Evolutionary conservation across 1,140 invertebrate genomes (phyloP), one percentile per base, ranked within the genome.

Genomic region (Whitmania pigra): DNA sequence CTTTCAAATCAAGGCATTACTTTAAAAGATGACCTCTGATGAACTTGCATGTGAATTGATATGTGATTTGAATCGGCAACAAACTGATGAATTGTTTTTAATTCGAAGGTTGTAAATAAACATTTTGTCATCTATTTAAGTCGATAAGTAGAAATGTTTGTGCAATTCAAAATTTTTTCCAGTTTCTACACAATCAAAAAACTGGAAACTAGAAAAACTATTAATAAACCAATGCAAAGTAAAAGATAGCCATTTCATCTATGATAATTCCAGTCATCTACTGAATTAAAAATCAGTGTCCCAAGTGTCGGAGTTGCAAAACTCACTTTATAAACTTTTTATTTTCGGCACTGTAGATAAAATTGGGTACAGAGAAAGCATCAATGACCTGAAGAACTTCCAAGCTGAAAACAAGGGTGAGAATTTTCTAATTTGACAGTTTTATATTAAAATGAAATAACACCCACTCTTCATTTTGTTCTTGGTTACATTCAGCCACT

Each of bases 351-450:
- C 89, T 87, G 78, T 90, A 94, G n/a, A 82, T 81, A 71, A 89
- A 86, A 81, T 88, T 88, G 5, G 92, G 92, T 31, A 92, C 86
- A 57, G 87, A 86, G 79, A 90, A 92, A 0, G 88, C 88, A 83
- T 88, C 86, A 71, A 94, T 92, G 0, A 94, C 86, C 79, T 86
- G 88, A 25, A 94, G 86, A 2, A 91, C 79, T 9, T 89, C 78
- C 18, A 79, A 80, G 72, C 80, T 81, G 75, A 69, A 77, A 79
- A 36, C 69, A 68, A 75, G 66, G 66, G 67, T 43, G 25, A 55
- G 40, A 54, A 53, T 18, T 36, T 36, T 22, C 17, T 43, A 53
- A 70, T 40, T 72, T 67, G 63, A 53, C 2, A 73, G 53, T 40
- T 0, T 29, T 66, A n/a, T 7, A 22, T 70, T 72, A n/a, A 55